These are phyloP conservation scores for Uromys caudimaculatus DNA, from an alignment of 2,797 vertebrate species.

Conservation along the genomic window DNA sequence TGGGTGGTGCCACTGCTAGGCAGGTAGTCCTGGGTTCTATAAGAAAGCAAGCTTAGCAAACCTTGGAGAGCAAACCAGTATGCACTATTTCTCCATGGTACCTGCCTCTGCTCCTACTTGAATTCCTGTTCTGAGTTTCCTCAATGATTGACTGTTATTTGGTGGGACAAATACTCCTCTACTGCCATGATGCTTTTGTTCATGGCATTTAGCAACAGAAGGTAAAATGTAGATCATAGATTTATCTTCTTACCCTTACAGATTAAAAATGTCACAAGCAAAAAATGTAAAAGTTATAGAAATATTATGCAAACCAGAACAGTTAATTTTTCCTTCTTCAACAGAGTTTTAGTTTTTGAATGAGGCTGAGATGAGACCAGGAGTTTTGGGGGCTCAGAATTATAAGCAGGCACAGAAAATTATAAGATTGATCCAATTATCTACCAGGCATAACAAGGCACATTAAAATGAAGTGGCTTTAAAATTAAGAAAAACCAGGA, in stretches of 20 bases:
- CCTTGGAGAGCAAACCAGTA: not conserved
- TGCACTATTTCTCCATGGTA: not conserved
- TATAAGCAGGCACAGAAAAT: not conserved
- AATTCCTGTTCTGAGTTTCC: not conserved
- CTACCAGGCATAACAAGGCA: not conserved
- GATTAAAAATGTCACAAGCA: slow-evolving; percentile 20
- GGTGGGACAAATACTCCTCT: not conserved
- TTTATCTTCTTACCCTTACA: not conserved
- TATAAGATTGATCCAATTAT: not conserved
- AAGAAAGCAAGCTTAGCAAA: not conserved
- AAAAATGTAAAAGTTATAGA: not conserved
- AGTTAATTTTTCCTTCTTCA: not conserved
- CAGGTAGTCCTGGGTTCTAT: not conserved
- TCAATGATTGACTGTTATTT: not conserved
- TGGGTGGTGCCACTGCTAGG: not conserved
- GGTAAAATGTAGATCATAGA: not conserved
- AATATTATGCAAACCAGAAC: slow-evolving; percentile 5
- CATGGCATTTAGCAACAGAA: not conserved
- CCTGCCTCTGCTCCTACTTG: not conserved
- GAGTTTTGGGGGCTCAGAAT: not conserved
- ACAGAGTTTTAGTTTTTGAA: not conserved
- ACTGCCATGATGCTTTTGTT: not conserved
- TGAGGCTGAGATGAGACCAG: not conserved
- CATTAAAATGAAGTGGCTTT: not conserved
- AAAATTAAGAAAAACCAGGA: not conserved